Evolutionary conservation across 2,113 vertebrate genomes (phyloP), one percentile per base, ranked within the genome.

Genomic region (Columbina picui): DNA sequence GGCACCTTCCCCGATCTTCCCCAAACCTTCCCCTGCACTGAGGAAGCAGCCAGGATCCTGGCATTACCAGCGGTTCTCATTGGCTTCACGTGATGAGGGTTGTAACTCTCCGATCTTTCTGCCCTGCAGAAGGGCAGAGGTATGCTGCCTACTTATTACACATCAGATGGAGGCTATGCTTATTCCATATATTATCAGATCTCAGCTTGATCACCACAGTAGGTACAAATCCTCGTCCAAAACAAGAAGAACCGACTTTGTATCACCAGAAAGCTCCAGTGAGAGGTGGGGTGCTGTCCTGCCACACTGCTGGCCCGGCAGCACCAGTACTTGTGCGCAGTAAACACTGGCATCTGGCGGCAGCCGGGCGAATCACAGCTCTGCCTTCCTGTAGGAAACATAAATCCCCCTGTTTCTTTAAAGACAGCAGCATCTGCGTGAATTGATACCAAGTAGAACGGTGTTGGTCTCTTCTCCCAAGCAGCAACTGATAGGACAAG

Each of bases 301-400:
- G 60, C 7, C 20, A 7, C 2, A 16, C 26, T 30, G 16, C 52
- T 26, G 36, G 14, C 45, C 8, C 26, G n/a, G 9, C 27, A 22
- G 77, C 45, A 8, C 34, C 38, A 2, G 49, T 14, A 20, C 29
- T 63, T 4, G 87, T 22, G 90, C 75, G 13, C 94, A 85, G 97
- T 41, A 76, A 85, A 97, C 94, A 93, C 94, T 93, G 98, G 78
- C 98, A 95, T 94, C 98, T 97, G 95, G 95, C 84, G 98, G 97
- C 68, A 70, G 61, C 7, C 6, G 20, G 9, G 50, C 19, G 79
- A 88, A 95, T 25, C 74, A 92, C 97, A 85, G 41, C 26, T 38
- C n/a, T 17, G 7, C 80, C 57, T 27, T 10, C 47, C 26, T 3
- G 1, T 21, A 13, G 14, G n/a, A 38, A 80, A 6, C 45, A 4